Evolutionary conservation across 2,113 vertebrate genomes (phyloP), one percentile per base, ranked within the genome.

Genomic region (Setophaga petechia): DNA sequence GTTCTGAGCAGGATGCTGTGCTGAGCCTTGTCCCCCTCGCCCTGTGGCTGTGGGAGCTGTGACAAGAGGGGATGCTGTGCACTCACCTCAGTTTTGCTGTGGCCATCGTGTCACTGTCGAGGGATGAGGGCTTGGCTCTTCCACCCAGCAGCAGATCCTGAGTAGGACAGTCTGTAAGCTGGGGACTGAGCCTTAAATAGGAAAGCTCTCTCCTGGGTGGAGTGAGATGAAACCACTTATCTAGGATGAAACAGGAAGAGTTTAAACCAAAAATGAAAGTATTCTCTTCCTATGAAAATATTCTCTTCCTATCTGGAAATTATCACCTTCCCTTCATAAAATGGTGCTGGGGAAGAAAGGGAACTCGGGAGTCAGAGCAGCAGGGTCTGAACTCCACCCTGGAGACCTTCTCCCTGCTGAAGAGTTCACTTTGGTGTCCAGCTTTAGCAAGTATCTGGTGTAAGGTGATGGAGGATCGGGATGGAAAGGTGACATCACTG

Each of bases 31-130:
- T 28, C 10, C n/a, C 43, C 22, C 11, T 49, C 35, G 2, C 33
- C 15, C 27, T 1, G 24, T 14, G 3, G 2, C 46, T 3, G 9
- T 25, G 46, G 39, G 51, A 59, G 68, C n/a, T 1, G 6, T 18
- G 58, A 6, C 13, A 4, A 24, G 66, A 20, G 7, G 0, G 0
- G 27, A 9, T 2, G 44, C 44, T 27, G 37, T 6, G 55, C 31
- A 12, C 77, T 84, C n/a, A 61, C 82, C 73, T 51, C 35, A 8
- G 14, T 3, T 6, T 31, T 13, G 15, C n/a, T 18, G 54, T 0
- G 2, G 49, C 3, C 1, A 2, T 24, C 7, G 2, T 0, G 20
- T n/a, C 31, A 1, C n/a, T 0, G 4, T 23, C 0, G 0, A 30
- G 66, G 61, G 51, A 33, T 0, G 2, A 15, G 4, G 44, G 30